phyloP scores from a whole-genome alignment of 2,113 vertebrate species.

The Sinocyclocheilus maitianheensis region DNA sequence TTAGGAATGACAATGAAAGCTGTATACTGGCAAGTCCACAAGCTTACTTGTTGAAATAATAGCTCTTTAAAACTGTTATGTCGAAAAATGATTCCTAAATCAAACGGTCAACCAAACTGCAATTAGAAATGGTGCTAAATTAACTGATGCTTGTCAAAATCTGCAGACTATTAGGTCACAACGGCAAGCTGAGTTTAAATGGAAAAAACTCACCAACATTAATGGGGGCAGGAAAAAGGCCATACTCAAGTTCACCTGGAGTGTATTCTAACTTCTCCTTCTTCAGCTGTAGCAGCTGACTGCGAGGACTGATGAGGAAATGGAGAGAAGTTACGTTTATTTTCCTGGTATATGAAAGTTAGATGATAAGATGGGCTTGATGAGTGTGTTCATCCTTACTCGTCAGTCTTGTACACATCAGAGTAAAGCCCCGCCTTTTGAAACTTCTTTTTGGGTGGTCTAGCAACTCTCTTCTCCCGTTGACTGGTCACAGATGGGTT shows the following conservation, averaged over 20 bases:
- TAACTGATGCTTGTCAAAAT: neutral
- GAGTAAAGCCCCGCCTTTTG: slow-evolving; percentile 82
- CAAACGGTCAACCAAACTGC: neutral
- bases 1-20: neutral
- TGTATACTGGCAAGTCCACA: neutral
- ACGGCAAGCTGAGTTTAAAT: neutral
- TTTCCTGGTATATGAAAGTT: no score
- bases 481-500: slow-evolving; percentile 66
- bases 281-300: slow-evolving; percentile 91
- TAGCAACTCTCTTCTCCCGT: slow-evolving; percentile 76
- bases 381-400: slow-evolving; percentile 64
- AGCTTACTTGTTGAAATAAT: neutral
- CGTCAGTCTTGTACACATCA: slow-evolving; percentile 79
- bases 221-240: slow-evolving; percentile 92
- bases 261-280: slow-evolving; percentile 95
- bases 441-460: slow-evolving; percentile 81
- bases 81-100: neutral
- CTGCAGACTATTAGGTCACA: neutral
- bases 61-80: neutral
- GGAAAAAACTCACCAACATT: slow-evolving; percentile 87
- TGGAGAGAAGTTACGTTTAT: neutral
- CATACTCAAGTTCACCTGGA: slow-evolving; percentile 92
- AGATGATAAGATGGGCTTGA: neutral
- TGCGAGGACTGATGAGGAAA: slow-evolving; percentile 80
- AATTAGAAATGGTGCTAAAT: neutral